These are phyloP conservation scores for Galerucella pusilla DNA, from an alignment of 2,888 invertebrate species.

Conservation along the genomic window DNA sequence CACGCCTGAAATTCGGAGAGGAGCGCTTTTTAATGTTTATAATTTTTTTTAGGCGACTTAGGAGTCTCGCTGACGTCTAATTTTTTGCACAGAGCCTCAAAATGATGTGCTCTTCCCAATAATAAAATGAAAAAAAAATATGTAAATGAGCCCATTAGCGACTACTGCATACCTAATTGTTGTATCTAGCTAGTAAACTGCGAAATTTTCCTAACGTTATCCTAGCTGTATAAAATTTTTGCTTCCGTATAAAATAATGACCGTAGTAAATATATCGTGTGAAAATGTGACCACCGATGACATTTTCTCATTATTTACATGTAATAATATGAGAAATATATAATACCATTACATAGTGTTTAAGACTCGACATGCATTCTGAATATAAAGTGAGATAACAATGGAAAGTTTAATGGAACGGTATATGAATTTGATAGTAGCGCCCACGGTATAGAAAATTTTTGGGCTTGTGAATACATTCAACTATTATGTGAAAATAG, in stretches of 20 bases:
- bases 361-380: conserved; percentile 41
- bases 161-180: too few species aligned
- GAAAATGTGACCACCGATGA: conserved; percentile 38
- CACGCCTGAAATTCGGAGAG: too few species aligned
- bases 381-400: conserved; percentile 42
- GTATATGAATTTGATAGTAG: conserved; percentile 45
- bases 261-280: conserved; percentile 32
- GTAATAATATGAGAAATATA: conserved; percentile 33
- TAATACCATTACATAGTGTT: conserved; percentile 40
- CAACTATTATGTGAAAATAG: conserved; percentile 22
- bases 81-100: too few species aligned
- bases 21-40: too few species aligned
- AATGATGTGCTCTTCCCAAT: too few species aligned
- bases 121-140: too few species aligned
- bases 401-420: conserved; percentile 43
- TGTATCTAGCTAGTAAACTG: neutral
- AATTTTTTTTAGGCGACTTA: too few species aligned
- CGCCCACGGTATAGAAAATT: conserved; percentile 35
- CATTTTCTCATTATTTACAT: conserved; percentile 44
- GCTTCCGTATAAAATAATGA: conserved; percentile 39
- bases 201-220: neutral
- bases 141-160: too few species aligned
- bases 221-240: conserved; percentile 31
- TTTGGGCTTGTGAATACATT: conserved; percentile 31
- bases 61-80: too few species aligned